Evolutionary conservation across 2,113 vertebrate genomes (phyloP), one percentile per base, ranked within the genome.

Genomic region (Zingel zingel): DNA sequence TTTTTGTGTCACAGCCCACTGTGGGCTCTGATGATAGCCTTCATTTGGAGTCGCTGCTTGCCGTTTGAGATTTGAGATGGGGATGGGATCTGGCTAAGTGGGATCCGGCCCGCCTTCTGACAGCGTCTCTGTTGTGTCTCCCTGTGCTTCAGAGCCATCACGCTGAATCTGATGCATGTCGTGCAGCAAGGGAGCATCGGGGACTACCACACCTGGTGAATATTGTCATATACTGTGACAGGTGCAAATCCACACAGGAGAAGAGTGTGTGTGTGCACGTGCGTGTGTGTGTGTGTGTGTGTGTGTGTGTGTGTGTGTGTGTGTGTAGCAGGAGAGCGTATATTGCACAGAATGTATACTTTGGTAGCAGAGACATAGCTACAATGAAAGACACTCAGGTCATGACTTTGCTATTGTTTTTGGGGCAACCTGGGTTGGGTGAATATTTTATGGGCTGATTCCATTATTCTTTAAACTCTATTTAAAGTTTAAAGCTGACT

Each of bases 21-120:
- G 48, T 47, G 61, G 86, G 84, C 84, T 89, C 84, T 88, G 90
- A 90, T 87, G 90, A 85, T 89, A 27, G 88, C 90, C 87, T 88
- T 90, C 84, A 70, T 86, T 86, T 80, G 77, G 88, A 86, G 86
- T 36, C 2, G 74, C 66, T 18, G 79, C 80, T 43, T 62, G 53
- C 72, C 63, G 10, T 82, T 74, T 71, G 78, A 86, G 82, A 64
- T 72, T 75, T 73, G 68, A 72, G 84, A 75, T 33, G 18, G 62
- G 70, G 74, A 77, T 6, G 79, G 78, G 88, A 82, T 90, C 84
- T 48, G 71, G 71, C 84, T 81, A 73, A 83, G 76, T 71, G 81
- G 83, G 85, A 91, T 68, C 67, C 73, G 68, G 61, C 73, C 76
- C 19, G 73, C 63, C 53, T 77, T 25, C 69, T 88, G 93, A 92